Percentiles rank a stretch among this genome's conserved stretches.
Conservation (phyloP, 1,140 invertebrate genomes). For the Bombus huntii region DNA sequence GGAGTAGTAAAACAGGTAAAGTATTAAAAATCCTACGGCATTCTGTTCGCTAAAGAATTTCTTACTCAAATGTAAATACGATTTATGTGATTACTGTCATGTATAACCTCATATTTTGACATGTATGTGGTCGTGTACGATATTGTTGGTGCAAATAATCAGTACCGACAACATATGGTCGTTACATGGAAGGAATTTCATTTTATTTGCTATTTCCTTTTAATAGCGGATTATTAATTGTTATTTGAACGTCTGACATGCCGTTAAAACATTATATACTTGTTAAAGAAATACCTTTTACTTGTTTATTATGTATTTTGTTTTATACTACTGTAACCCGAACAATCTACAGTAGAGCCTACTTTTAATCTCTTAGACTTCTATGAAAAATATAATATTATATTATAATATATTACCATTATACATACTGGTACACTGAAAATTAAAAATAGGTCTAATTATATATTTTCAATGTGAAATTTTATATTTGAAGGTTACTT, state of each 20-base stretch:
- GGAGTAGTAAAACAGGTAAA: constrained; percentile 85
- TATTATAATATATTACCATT: neutral
- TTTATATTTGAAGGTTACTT: constrained; percentile 71
- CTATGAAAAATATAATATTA: constrained; percentile 39
- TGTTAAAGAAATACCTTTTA: neutral
- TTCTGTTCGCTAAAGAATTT: neutral
- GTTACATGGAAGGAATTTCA: neutral
- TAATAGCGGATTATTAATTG: neutral
- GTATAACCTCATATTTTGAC: constrained; percentile 49
- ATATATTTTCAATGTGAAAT: neutral
- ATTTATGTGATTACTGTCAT: constrained; percentile 27
- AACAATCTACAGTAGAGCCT: neutral
- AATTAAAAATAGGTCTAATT: neutral
- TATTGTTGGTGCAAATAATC: constrained; percentile 15
- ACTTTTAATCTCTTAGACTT: constrained; percentile 22
- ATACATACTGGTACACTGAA: too few species aligned
- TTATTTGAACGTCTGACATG: neutral
- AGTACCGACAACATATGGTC: constrained; percentile 55
- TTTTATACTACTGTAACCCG: neutral
- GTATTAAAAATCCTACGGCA: constrained; percentile 21
- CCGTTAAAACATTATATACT: neutral
- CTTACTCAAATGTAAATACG: neutral
- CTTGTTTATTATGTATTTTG: neutral
- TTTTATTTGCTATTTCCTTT: neutral
- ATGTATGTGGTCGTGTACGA: neutral